A percentile compares a stretch with the other conserved stretches of the same genome.
These are phyloP conservation scores for Trachelus iudaicus DNA, from an alignment of 2,888 invertebrate species.

Conservation along the genomic window DNA sequence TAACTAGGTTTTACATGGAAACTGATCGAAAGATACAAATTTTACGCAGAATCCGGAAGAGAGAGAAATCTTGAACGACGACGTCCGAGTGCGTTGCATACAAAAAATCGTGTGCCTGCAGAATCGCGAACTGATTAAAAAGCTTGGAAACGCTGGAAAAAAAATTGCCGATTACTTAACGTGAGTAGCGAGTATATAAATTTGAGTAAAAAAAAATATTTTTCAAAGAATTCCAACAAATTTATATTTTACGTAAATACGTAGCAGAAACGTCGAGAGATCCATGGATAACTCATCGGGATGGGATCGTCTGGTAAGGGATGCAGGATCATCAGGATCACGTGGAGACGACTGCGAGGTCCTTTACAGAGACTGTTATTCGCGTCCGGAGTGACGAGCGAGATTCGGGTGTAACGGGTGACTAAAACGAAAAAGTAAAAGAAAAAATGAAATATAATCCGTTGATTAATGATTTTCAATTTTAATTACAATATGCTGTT, in stretches of 20 bases:
- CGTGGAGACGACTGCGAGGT: conserved; percentile 56
- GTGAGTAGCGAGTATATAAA: conserved; percentile 37
- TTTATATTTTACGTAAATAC: not conserved
- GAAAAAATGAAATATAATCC: conserved; percentile 8
- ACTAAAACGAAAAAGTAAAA: conserved; percentile 11
- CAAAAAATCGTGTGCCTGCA: conserved; percentile 58
- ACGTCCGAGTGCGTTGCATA: conserved; percentile 56
- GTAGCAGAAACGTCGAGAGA: conserved; percentile 44
- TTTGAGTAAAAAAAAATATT: no score
- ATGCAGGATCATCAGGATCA: conserved; percentile 56
- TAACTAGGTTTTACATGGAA: no score
- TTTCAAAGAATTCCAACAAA: not conserved
- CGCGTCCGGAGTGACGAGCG: not conserved
- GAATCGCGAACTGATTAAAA: conserved; percentile 49
- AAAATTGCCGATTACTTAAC: conserved; percentile 55
- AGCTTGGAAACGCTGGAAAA: conserved; percentile 50
- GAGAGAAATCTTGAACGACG: conserved; percentile 50
- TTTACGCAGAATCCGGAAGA: conserved; percentile 50
- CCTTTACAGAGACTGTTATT: conserved; percentile 54
- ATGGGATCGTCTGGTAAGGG: conserved; percentile 57
- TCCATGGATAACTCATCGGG: conserved; percentile 47
- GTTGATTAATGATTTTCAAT: conserved; percentile 58
- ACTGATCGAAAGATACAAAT: not conserved
- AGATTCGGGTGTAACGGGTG: not conserved
- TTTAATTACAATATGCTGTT: conserved; percentile 63